Evolutionary conservation across 2,113 vertebrate species (phyloP).

Genomic region (Lichenostomus cassidix): DNA sequence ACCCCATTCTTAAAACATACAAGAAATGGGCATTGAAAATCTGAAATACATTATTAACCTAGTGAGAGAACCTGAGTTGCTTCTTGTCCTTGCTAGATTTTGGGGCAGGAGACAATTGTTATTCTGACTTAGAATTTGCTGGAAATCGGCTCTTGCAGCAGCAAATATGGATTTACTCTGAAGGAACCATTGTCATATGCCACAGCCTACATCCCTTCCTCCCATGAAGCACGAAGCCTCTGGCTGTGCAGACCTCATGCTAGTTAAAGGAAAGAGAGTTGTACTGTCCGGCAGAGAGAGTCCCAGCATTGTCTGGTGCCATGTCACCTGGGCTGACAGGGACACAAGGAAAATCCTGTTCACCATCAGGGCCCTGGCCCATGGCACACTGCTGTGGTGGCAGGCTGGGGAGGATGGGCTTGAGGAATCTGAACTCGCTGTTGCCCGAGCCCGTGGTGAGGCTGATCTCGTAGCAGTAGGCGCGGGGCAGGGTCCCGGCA

Average conservation of each 20-base stretch:
- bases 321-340: accelerated
- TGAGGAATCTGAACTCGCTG: too few species aligned
- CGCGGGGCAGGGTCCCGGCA: too few species aligned
- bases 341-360: not conserved
- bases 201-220: accelerated
- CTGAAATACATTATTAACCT: accelerated
- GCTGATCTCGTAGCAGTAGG: too few species aligned
- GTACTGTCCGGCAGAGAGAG: accelerated
- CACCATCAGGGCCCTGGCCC: too few species aligned
- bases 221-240: accelerated
- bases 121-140: accelerated
- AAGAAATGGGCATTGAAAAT: too few species aligned
- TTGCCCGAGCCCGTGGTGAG: too few species aligned
- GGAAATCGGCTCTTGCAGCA: accelerated
- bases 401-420: too few species aligned
- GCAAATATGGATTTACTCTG: accelerated
- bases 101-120: accelerated
- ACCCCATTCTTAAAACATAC: too few species aligned
- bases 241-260: accelerated
- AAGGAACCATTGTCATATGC: accelerated
- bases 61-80: accelerated
- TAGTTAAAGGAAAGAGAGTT: not conserved
- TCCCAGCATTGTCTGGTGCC: accelerated
- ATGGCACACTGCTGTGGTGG: too few species aligned
- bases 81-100: accelerated